phyloP scores from a whole-genome alignment of 1,140 invertebrate species.

The Drosophila mojavensis region DNA sequence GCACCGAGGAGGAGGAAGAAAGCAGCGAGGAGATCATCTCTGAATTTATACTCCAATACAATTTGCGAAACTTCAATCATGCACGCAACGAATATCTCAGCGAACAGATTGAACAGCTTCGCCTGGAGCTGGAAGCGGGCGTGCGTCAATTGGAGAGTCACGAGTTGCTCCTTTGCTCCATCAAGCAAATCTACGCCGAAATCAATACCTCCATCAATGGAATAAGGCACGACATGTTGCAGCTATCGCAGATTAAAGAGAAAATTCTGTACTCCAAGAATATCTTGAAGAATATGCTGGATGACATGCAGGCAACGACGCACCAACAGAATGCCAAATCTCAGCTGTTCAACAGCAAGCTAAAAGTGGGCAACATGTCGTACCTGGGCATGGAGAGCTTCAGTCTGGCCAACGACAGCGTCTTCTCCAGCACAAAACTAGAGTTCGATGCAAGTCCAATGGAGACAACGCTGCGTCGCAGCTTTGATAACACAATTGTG shows the following conservation, averaged over 20 bases:
- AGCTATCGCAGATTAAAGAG: slow-evolving; percentile 77
- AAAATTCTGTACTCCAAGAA: slow-evolving; percentile 78
- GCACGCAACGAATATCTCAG: slow-evolving; percentile 65
- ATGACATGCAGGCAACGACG: slow-evolving; percentile 61
- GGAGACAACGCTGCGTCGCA: slow-evolving; percentile 47
- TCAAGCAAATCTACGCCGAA: slow-evolving; percentile 72
- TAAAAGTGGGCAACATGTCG: slow-evolving; percentile 71
- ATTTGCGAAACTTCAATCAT: slow-evolving; percentile 62
- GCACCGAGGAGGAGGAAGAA: slow-evolving; percentile 32
- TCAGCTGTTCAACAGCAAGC: slow-evolving; percentile 65
- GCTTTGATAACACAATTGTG: slow-evolving; percentile 55
- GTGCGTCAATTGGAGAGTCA: slow-evolving; percentile 67
- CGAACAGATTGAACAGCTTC: slow-evolving; percentile 69
- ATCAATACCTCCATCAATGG: slow-evolving; percentile 70
- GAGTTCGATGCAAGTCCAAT: slow-evolving; percentile 64
- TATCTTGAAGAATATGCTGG: slow-evolving; percentile 65
- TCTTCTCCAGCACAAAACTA: slow-evolving; percentile 76
- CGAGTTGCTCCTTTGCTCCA: slow-evolving; percentile 66
- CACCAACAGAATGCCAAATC: slow-evolving; percentile 58
- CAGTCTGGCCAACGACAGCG: slow-evolving; percentile 66
- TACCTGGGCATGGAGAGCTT: slow-evolving; percentile 68
- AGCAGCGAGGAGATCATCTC: slow-evolving; percentile 68
- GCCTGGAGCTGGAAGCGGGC: slow-evolving; percentile 55
- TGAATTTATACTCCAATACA: slow-evolving; percentile 73
- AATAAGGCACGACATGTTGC: slow-evolving; percentile 75